A percentile compares a stretch with the other conserved stretches of the same genome.
phyloP scores from a whole-genome alignment of 64 coral and sea anemone species.

The Stichodactyla helianthus region DNA sequence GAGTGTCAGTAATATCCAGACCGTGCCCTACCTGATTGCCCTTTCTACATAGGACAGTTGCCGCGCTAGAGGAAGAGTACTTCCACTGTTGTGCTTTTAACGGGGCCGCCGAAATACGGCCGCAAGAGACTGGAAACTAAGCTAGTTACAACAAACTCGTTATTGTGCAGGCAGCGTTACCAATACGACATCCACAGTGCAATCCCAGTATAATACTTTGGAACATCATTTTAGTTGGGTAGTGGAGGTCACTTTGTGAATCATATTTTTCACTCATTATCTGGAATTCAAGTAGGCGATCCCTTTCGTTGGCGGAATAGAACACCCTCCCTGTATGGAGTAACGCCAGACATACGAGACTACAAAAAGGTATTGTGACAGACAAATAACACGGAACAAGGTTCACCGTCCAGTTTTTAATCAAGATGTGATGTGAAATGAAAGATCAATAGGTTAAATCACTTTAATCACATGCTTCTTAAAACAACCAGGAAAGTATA shows the following conservation, averaged over 20 bases:
- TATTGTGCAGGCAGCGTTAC: slow-evolving; percentile 26
- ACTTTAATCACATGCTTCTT: neutral
- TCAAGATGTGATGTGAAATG: neutral
- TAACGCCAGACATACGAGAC: slow-evolving; percentile 35
- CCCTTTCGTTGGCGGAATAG: neutral
- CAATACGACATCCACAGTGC: neutral
- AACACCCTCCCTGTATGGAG: neutral
- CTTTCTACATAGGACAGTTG: slow-evolving; percentile 31
- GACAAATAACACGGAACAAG: slow-evolving; percentile 16
- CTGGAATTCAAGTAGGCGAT: slow-evolving; percentile 6
- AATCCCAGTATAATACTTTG: slow-evolving; percentile 2
- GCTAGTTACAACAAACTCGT: slow-evolving; percentile 25
- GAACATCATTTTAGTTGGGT: neutral
- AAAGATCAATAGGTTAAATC: neutral
- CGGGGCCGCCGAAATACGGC: slow-evolving; percentile 13
- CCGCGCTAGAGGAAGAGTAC: slow-evolving; percentile 13
- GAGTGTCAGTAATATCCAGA: slow-evolving; percentile 3
- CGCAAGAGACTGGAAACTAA: slow-evolving; percentile 27
- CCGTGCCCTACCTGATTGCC: slow-evolving; percentile 23
- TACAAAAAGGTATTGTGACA: slow-evolving; percentile 48
- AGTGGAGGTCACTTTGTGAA: neutral
- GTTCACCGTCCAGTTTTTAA: slow-evolving; percentile 7
- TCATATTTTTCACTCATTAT: neutral
- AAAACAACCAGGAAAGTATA: neutral
- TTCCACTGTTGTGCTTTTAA: slow-evolving; percentile 16